Conservation (phyloP, 2,888 invertebrate genomes). For the Mythimna albipuncta region DNA sequence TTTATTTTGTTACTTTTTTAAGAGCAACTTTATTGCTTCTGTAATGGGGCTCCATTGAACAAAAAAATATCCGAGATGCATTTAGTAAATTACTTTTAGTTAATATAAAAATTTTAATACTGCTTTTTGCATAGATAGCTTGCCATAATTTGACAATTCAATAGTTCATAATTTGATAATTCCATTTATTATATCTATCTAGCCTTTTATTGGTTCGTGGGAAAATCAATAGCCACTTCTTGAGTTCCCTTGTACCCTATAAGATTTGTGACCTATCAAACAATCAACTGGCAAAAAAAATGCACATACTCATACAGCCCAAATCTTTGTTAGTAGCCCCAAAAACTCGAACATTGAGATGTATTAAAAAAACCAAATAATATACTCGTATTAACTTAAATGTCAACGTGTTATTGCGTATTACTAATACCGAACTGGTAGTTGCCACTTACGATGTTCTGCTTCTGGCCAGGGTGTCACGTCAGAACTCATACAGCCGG, state of each 20-base stretch:
- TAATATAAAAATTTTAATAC: not conserved
- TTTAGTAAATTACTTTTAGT: not conserved
- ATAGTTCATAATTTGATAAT: too few relatives aligned
- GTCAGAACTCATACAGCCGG: conserved; percentile 36
- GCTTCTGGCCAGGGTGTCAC: conserved; percentile 24
- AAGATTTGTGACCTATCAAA: not conserved
- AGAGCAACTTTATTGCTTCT: conserved; percentile 9
- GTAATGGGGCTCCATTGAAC: not conserved
- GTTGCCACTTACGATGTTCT: conserved; percentile 31
- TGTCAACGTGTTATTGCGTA: conserved; percentile 63
- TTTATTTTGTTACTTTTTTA: conserved; percentile 18
- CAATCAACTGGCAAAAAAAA: not conserved
- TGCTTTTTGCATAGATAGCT: too few relatives aligned
- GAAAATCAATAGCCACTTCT: too few relatives aligned
- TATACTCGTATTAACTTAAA: conserved; percentile 41
- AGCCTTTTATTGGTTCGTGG: not conserved
- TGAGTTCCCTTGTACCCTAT: too few relatives aligned
- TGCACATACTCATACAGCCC: not conserved
- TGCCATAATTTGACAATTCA: too few relatives aligned
- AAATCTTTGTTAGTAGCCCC: conserved; percentile 7
- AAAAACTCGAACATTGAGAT: conserved; percentile 6
- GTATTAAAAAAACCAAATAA: conserved; percentile 34
- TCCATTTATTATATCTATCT: not conserved
- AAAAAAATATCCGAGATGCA: not conserved
- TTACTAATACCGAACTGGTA: conserved; percentile 50